phyloP scores from a whole-genome alignment of 2,888 invertebrate genomes.

The Drosophila tripunctata region DNA sequence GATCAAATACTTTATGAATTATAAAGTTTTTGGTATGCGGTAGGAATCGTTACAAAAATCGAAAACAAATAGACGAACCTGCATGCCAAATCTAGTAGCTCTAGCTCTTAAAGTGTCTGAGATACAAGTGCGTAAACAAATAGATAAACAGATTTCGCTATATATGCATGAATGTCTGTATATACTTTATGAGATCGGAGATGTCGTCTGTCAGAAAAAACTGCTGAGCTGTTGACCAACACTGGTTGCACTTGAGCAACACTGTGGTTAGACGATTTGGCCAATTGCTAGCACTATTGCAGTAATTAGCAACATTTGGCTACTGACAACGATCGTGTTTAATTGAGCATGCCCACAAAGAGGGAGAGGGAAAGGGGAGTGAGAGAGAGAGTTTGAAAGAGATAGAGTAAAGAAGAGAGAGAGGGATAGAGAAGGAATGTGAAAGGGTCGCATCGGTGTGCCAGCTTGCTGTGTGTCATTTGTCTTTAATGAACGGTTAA shows the following conservation, averaged over 20 bases:
- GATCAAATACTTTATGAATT: too few relatives aligned
- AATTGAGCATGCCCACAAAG: slow-evolving; percentile 75
- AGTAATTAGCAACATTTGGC: slow-evolving; percentile 70
- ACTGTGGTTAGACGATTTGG: slow-evolving; percentile 31
- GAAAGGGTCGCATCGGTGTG: slow-evolving; percentile 22
- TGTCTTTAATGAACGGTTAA: slow-evolving; percentile 71
- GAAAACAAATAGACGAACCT: too few relatives aligned
- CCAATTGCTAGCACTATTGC: slow-evolving; percentile 42
- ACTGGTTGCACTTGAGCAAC: slow-evolving; percentile 3
- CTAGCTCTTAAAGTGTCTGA: too few relatives aligned
- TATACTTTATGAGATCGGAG: too few relatives aligned
- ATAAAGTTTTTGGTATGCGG: too few relatives aligned
- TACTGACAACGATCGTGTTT: slow-evolving; percentile 77
- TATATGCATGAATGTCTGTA: too few relatives aligned
- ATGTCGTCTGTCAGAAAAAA: not conserved
- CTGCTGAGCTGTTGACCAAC: not conserved
- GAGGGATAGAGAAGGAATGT: not conserved
- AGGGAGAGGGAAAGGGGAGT: slow-evolving; percentile 1
- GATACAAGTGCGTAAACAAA: too few relatives aligned
- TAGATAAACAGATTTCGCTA: too few relatives aligned
- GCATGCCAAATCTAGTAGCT: too few relatives aligned
- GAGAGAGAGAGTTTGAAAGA: not conserved
- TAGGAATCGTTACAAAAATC: too few relatives aligned
- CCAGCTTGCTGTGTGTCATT: slow-evolving; percentile 62
- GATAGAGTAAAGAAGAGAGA: not conserved